phyloP scores from a whole-genome alignment of 2,113 vertebrate species.

The Accipiter virgatus region DNA sequence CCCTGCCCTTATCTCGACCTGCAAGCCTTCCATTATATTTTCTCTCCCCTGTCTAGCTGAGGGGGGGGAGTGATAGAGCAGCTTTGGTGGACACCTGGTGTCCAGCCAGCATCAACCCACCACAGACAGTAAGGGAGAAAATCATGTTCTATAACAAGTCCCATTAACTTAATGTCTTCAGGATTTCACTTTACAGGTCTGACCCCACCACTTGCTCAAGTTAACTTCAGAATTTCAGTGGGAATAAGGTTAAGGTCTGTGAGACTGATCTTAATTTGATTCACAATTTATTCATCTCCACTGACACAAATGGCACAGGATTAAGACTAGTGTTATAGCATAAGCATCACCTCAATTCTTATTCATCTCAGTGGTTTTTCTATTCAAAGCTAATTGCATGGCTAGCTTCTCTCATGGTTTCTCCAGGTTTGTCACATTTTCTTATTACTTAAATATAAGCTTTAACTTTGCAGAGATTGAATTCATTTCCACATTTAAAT shows the following conservation, averaged over 20 bases:
- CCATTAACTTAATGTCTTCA: neutral
- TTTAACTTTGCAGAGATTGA: neutral
- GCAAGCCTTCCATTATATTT: no score
- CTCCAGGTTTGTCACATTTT: neutral
- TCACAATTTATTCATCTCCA: neutral
- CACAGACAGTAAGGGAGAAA: neutral
- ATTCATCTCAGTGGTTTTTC: neutral
- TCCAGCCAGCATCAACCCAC: no score
- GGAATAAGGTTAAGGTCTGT: neutral
- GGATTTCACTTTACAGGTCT: constrained; percentile 3
- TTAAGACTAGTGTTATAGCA: neutral
- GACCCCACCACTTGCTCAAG: neutral
- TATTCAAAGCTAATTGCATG: neutral
- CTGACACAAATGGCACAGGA: neutral
- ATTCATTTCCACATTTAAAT: neutral
- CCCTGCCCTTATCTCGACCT: no score
- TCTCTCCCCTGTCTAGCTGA: no score
- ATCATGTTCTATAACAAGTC: neutral
- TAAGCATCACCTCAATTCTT: neutral
- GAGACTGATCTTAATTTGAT: neutral
- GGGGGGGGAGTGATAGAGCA: no score
- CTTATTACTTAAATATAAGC: neutral
- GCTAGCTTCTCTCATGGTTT: neutral
- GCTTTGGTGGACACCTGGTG: no score
- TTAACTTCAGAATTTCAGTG: neutral